Evolutionary conservation across 1,140 invertebrate genomes (phyloP), one percentile per base, ranked within the genome.

Genomic region (Globodera rostochiensis): DNA sequence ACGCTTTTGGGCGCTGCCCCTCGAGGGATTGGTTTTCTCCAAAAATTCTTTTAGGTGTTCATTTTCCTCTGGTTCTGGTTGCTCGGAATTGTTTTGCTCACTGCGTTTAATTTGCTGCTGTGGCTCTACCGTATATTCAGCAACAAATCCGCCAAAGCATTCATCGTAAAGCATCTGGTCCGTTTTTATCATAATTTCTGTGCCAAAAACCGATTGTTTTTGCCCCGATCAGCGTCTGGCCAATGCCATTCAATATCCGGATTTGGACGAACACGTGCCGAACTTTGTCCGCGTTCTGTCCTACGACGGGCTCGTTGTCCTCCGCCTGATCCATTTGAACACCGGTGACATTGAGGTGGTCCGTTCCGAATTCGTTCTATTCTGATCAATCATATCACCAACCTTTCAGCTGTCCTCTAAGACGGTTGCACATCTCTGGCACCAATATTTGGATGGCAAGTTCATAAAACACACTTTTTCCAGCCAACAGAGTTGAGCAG

Each of bases 41-140:
- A 21, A 15, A 21, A 13, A 15, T 21, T 21, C 60, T 21, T 21
- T 66, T 6, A 71, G 70, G 66, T 78, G 25, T 78, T 78, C 8
- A 47, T 78, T 46, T 78, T 78, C 70, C 25, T 78, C 50, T 78
- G 77, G 77, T 78, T 78, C 13, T 78, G 77, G 77, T n/a, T 78
- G n/a, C 49, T 64, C 6, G 19, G 60, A 0, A 53, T 78, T 36
- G 64, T n/a, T 13, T 21, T 50, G 46, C 19, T 78, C 1, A 70
- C 47, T 15, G 64, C n/a, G 46, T 11, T 78, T 8, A 78, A 78
- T 47, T 70, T 78, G 49, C 13, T 69, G 46, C 21, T 69, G 46
- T 78, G 77, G 77, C 36, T 78, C 49, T 78, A 78, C n/a, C 77
- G 70, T n/a, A 50, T 64, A 2, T 69, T 78, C 25, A 69, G 64